Conservation (phyloP, 2,888 invertebrate species). For the Folsomia manolachei region DNA sequence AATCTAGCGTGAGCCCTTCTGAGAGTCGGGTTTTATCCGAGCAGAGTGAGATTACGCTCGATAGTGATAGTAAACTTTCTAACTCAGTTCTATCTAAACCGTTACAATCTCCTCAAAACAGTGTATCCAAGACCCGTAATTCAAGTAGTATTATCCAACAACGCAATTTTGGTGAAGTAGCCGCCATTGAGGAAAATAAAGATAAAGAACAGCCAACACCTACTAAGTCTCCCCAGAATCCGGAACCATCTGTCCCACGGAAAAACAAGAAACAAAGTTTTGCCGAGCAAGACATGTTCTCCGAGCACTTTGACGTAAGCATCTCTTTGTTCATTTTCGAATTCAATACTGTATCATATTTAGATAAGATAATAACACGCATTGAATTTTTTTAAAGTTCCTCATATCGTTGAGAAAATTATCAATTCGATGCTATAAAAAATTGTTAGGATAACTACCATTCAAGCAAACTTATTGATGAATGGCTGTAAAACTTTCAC, state of each 20-base stretch:
- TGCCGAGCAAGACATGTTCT: slow-evolving; percentile 84
- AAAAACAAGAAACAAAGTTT: slow-evolving; percentile 76
- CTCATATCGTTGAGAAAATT: slow-evolving; percentile 17
- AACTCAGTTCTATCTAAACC: slow-evolving; percentile 50
- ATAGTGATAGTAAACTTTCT: slow-evolving; percentile 51
- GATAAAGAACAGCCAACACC: not conserved
- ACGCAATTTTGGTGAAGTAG: not conserved
- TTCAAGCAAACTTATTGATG: slow-evolving; percentile 12
- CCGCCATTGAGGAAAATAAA: not conserved
- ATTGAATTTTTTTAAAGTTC: slow-evolving; percentile 11
- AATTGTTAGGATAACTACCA: slow-evolving; percentile 21
- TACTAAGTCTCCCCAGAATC: too few relatives aligned
- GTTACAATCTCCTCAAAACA: slow-evolving; percentile 51
- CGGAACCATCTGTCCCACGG: not conserved
- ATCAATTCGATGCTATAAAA: slow-evolving; percentile 21
- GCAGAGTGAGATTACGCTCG: slow-evolving; percentile 51
- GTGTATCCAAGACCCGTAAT: slow-evolving; percentile 28
- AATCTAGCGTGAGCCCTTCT: slow-evolving; percentile 40
- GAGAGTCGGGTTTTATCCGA: slow-evolving; percentile 46
- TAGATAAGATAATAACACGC: not conserved
- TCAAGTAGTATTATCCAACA: slow-evolving; percentile 14
- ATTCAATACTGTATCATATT: too few relatives aligned
- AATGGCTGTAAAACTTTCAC: slow-evolving; percentile 18
- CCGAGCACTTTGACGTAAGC: slow-evolving; percentile 69
- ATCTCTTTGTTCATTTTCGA: not conserved